Evolutionary conservation across 2,113 vertebrate species (phyloP).

Genomic region (Menidia beryllina): DNA sequence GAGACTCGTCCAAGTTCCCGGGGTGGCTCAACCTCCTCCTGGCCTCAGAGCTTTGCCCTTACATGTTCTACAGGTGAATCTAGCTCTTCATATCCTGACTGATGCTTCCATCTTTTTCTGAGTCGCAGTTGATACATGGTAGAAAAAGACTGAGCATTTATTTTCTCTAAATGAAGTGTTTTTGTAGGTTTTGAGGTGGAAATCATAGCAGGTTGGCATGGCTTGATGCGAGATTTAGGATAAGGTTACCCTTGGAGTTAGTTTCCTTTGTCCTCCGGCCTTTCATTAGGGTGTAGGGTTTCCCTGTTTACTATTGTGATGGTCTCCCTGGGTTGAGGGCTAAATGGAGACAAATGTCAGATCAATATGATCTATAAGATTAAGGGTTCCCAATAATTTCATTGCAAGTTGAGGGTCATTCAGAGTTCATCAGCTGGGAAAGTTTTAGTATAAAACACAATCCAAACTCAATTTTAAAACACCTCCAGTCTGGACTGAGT

Average conservation of each 20-base stretch:
- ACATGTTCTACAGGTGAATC: slow-evolving; percentile 28
- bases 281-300: slow-evolving; percentile 95
- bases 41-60: slow-evolving; percentile 31
- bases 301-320: slow-evolving; percentile 86
- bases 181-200: slow-evolving; percentile 81
- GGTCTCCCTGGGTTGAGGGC: slow-evolving; percentile 82
- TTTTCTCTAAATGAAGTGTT: slow-evolving; percentile 32
- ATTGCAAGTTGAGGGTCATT: slow-evolving; percentile 53
- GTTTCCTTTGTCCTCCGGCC: slow-evolving; percentile 90
- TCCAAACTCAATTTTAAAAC: not conserved
- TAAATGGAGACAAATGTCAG: slow-evolving; percentile 82
- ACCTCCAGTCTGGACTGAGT: not conserved
- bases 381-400: slow-evolving; percentile 51
- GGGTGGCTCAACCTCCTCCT: slow-evolving; percentile 39
- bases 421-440: slow-evolving; percentile 54
- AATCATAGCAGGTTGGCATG: slow-evolving; percentile 87
- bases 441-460: slow-evolving; percentile 14
- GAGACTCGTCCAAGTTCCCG: slow-evolving; percentile 49
- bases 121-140: slow-evolving; percentile 1
- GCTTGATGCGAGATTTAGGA: slow-evolving; percentile 92
- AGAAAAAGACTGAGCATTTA: slow-evolving; percentile 3
- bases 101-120: not conserved
- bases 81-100: slow-evolving; percentile 8
- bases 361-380: slow-evolving; percentile 70
- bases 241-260: slow-evolving; percentile 91